A percentile compares a stretch with the other conserved stretches of the same genome.
phyloP scores from a whole-genome alignment of 1,140 invertebrate species.

The Bombus fervidus region DNA sequence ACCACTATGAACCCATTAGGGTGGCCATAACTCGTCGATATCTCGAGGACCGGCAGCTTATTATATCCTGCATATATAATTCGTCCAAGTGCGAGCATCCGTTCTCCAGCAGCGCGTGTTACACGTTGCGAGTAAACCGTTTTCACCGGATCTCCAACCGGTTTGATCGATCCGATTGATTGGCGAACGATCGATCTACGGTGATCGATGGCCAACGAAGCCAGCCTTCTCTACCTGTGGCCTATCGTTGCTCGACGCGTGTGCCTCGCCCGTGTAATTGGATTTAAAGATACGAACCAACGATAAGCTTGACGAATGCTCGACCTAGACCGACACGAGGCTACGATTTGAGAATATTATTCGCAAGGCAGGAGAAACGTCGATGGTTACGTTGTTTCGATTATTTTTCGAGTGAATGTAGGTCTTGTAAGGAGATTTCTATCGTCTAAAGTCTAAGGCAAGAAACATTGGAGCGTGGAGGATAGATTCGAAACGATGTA shows the following conservation, averaged over 20 bases:
- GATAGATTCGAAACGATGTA: too few species aligned
- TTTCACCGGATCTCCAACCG: constrained; percentile 19
- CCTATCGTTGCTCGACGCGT: constrained; percentile 2
- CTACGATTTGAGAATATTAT: constrained; percentile 39
- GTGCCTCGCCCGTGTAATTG: constrained; percentile 31
- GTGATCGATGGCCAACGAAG: constrained; percentile 33
- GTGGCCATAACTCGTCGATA: constrained; percentile 81
- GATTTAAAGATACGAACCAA: constrained; percentile 44
- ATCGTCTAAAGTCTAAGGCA: not conserved
- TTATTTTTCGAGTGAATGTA: not conserved
- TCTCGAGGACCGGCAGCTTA: constrained; percentile 81
- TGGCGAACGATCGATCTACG: constrained; percentile 48
- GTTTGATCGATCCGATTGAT: constrained; percentile 60
- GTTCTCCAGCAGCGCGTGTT: constrained; percentile 50
- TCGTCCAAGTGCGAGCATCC: constrained; percentile 76
- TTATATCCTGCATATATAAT: constrained; percentile 82
- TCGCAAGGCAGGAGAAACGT: not conserved
- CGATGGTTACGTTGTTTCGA: not conserved
- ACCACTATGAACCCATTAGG: constrained; percentile 79
- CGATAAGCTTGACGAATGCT: constrained; percentile 42
- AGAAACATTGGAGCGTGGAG: not conserved
- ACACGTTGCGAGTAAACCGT: constrained; percentile 20
- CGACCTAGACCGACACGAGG: not conserved
- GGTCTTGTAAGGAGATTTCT: not conserved
- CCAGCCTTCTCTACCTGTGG: not conserved